Evolutionary conservation across 1,140 invertebrate genomes (phyloP), one percentile per base, ranked within the genome.

Genomic region (Marisa cornuarietis): DNA sequence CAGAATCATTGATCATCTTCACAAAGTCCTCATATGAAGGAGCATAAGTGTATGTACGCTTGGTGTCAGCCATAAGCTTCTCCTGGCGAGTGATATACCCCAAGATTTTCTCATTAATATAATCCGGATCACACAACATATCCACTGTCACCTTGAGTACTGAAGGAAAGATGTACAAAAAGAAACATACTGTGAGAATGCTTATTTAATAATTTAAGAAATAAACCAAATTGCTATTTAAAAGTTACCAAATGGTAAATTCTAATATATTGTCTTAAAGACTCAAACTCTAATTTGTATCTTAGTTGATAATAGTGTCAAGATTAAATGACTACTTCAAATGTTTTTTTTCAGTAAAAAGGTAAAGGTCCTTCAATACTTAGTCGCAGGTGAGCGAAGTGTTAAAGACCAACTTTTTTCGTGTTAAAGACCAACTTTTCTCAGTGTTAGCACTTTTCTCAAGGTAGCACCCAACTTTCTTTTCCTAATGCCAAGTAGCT

Each of bases 1-100:
- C 93, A 65, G 94, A 95, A 81, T 93, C 94, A 83, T 96, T 95
- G 73, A 98, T 96, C 86, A 96, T 94, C 80, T 95, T 94, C 68
- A 97, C 93, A 88, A 97, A 96, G 82, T 97, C 96, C 90, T 98
- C 96, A 89, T 96, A 97, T 22, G 95, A 96, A 80, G 95, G 95
- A 0, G 96, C 95, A 90, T 96, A 96, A 82, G 96, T 95, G 84
- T 96, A 96, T 2, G 95, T 96, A 81, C 94, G 94, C 69, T 94
- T 92, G 82, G 95, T 95, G 90, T 96, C 95, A 20, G 95, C 95
- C 9, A 94, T 93, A 31, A 90, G 80, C 76, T 95, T 93, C 84
- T 96, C 93, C 79, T 95, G 94, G 58, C 89, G 88, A 88, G 96
- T 94, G 74, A 98, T 94, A 87, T 96, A 96, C 77, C 94, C 92